Percentiles rank a stretch among this genome's conserved stretches.
phyloP scores from a whole-genome alignment of 2,888 invertebrate species.

The Apodemia mormo region DNA sequence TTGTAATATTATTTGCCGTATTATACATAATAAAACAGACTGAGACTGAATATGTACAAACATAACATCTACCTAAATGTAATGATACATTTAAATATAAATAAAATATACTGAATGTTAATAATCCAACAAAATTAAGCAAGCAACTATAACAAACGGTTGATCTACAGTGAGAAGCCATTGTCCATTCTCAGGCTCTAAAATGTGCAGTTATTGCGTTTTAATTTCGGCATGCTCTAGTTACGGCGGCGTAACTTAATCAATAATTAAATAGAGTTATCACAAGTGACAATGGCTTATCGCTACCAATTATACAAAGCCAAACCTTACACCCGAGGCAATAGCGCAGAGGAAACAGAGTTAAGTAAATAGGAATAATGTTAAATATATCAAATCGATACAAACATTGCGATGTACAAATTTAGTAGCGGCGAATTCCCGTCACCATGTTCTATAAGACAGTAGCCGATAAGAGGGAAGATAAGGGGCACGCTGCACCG shows the following conservation, averaged over 20 bases:
- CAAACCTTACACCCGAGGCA: conserved; percentile 1
- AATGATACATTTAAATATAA: too few species aligned
- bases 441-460: conserved; percentile 32
- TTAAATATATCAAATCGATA: conserved; percentile 11
- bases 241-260: not conserved
- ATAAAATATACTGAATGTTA: not conserved
- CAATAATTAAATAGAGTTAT: conserved; percentile 9
- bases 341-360: conserved; percentile 20
- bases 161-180: not conserved
- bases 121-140: conserved; percentile 6
- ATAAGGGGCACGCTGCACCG: conserved; percentile 26
- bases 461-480: conserved; percentile 25
- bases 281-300: conserved; percentile 18
- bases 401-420: conserved; percentile 29
- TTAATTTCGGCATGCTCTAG: not conserved
- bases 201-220: not conserved
- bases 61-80: too few species aligned
- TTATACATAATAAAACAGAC: too few species aligned
- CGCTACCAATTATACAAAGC: conserved; percentile 8
- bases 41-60: too few species aligned
- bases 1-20: too few species aligned
- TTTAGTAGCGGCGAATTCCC: conserved; percentile 30
- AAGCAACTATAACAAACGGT: not conserved
- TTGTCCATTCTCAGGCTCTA: not conserved
- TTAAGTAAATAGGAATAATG: conserved; percentile 23